Evolutionary conservation across 2,888 invertebrate genomes (phyloP).

Genomic region (Meandrusa payeni): DNA sequence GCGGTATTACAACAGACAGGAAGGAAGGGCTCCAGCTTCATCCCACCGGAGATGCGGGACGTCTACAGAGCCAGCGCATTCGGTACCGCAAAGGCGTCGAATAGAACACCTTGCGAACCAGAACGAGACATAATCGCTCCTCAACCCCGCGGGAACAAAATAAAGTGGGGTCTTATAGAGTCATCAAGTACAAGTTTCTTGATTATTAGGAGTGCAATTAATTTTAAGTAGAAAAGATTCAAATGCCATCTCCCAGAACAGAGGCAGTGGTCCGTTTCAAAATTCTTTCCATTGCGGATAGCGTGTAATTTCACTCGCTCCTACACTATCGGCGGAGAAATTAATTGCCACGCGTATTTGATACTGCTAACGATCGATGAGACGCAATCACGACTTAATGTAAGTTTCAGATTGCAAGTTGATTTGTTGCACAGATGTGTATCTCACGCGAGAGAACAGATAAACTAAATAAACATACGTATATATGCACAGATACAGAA

Average conservation of each 20-base stretch:
- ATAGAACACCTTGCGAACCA: too few species aligned
- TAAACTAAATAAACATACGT: too few species aligned
- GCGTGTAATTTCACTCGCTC: conserved; percentile 7
- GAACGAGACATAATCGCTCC: not conserved
- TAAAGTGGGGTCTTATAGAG: too few species aligned
- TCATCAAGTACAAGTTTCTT: not conserved
- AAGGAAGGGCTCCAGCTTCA: too few species aligned
- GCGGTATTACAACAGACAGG: too few species aligned
- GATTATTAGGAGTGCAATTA: not conserved
- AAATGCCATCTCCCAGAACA: not conserved
- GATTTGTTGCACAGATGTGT: conserved; percentile 29
- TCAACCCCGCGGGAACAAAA: too few species aligned
- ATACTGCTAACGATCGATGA: conserved; percentile 26
- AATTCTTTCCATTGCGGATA: not conserved
- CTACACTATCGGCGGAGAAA: conserved; percentile 5
- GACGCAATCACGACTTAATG: conserved; percentile 30
- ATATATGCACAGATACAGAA: too few species aligned
- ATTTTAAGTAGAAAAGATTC: not conserved
- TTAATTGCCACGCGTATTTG: conserved; percentile 9
- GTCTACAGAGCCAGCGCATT: too few species aligned
- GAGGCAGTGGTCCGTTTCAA: conserved; percentile 5
- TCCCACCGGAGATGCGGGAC: too few species aligned
- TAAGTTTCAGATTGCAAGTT: conserved; percentile 27
- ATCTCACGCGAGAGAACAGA: conserved; percentile 31
- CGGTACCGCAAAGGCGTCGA: too few species aligned